A percentile compares a stretch with the other conserved stretches of the same genome.
phyloP scores from a whole-genome alignment of 2,797 vertebrate genomes.

The Masticophis lateralis region DNA sequence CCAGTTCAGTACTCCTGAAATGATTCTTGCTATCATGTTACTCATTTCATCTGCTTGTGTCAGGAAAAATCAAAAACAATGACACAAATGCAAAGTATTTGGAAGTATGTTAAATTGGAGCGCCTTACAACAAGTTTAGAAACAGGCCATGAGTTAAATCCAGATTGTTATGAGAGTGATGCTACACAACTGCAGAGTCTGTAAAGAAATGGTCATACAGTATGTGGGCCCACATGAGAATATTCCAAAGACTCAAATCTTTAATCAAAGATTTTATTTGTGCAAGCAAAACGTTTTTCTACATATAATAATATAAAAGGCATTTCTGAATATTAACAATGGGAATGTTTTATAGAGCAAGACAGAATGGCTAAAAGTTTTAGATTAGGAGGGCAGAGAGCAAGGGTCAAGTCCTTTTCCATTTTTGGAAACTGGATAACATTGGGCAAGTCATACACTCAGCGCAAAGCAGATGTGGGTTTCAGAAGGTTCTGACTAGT shows the following conservation, averaged over 20 bases:
- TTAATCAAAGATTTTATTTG: slow-evolving; percentile 63
- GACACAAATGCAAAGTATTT: slow-evolving; percentile 36
- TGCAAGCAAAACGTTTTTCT: slow-evolving; percentile 60
- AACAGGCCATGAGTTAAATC: slow-evolving; percentile 62
- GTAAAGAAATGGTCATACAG: slow-evolving; percentile 57
- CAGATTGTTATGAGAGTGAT: slow-evolving; percentile 68
- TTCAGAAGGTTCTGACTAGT: too few relatives aligned
- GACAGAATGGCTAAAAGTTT: background rate
- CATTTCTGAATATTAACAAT: background rate
- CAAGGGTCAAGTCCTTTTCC: background rate
- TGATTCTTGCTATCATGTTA: background rate
- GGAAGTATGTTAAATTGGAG: background rate
- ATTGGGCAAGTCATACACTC: background rate
- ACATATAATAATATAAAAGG: slow-evolving; percentile 27
- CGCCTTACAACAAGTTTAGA: slow-evolving; percentile 56
- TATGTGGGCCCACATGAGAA: slow-evolving; percentile 63
- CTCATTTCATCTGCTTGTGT: background rate
- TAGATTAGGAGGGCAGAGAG: background rate
- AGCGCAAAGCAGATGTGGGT: background rate
- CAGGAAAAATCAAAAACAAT: slow-evolving; percentile 23
- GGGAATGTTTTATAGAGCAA: background rate
- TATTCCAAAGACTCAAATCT: slow-evolving; percentile 70
- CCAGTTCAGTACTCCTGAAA: background rate
- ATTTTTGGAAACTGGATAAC: background rate
- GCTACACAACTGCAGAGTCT: slow-evolving; percentile 61